Evolutionary conservation across 2,113 vertebrate genomes (phyloP).

Genomic region (Scomber colias): DNA sequence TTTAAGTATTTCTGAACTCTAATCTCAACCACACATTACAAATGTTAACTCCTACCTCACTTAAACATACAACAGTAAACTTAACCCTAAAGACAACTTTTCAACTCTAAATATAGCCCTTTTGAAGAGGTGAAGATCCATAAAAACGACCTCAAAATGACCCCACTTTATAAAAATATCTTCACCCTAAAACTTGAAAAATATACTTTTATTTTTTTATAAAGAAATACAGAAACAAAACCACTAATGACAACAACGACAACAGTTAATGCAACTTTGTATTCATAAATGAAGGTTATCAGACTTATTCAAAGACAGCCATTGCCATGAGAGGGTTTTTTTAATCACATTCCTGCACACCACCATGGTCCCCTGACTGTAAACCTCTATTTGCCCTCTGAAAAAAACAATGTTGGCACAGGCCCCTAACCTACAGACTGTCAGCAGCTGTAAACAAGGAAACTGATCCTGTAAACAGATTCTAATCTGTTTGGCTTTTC

Average conservation of each 20-base stretch:
- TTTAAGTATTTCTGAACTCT: too few species aligned
- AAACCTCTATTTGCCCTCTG: slow-evolving; percentile 12
- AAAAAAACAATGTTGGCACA: slow-evolving; percentile 10
- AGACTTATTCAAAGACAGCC: slow-evolving; percentile 19
- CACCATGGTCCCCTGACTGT: slow-evolving; percentile 15
- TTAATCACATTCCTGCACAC: slow-evolving; percentile 42
- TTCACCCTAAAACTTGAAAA: not conserved
- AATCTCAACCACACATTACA: not conserved
- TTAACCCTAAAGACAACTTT: not conserved
- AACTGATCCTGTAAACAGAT: slow-evolving; percentile 35
- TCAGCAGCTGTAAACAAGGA: slow-evolving; percentile 9
- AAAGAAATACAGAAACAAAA: not conserved
- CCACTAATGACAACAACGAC: not conserved
- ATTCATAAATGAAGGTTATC: slow-evolving; percentile 11
- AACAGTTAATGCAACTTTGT: slow-evolving; percentile 10
- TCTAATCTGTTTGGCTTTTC: slow-evolving; percentile 45
- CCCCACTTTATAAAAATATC: not conserved
- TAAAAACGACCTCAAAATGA: not conserved
- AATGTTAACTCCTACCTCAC: not conserved
- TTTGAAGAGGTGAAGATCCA: not conserved
- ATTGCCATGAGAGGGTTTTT: slow-evolving; percentile 6
- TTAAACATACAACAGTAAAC: not conserved
- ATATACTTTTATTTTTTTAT: not conserved
- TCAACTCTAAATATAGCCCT: not conserved
- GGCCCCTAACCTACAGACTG: slow-evolving; percentile 15